Conservation (phyloP, 2,888 invertebrate species). For the Augochlorella aurata region DNA sequence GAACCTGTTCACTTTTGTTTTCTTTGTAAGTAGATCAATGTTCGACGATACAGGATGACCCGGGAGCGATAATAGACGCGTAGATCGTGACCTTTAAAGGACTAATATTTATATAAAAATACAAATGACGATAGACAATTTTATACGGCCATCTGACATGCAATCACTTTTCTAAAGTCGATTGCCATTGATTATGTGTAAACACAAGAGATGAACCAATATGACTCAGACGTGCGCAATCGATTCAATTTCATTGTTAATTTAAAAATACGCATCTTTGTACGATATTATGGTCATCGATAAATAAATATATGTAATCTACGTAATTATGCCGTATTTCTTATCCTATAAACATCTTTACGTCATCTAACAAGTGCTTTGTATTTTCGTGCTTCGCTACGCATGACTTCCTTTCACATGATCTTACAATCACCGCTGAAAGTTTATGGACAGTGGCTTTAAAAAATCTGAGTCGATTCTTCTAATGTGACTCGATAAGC, state of each 20-base stretch:
- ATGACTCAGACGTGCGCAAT: not conserved
- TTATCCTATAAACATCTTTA: not conserved
- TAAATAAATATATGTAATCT: constrained; percentile 32
- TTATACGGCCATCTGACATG: not conserved
- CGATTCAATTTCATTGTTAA: constrained; percentile 18
- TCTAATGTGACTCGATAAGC: not conserved
- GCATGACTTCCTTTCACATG: not conserved
- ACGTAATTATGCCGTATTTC: not conserved
- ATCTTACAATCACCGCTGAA: not conserved
- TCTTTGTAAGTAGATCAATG: not conserved
- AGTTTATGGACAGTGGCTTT: not conserved
- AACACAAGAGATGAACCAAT: not conserved
- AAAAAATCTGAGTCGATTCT: not conserved
- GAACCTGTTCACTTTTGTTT: not conserved
- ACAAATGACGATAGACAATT: not conserved
- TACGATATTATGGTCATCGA: constrained; percentile 40
- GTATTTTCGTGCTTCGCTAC: too few species aligned
- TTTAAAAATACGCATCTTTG: constrained; percentile 41
- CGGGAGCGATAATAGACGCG: not conserved
- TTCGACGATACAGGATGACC: not conserved
- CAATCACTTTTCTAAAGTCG: not conserved
- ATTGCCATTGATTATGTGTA: not conserved
- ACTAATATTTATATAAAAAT: constrained; percentile 5
- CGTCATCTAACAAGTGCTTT: too few species aligned
- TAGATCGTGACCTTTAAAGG: constrained; percentile 2